Conservation (phyloP, 2,888 invertebrate genomes). For the Limenitis camilla region DNA sequence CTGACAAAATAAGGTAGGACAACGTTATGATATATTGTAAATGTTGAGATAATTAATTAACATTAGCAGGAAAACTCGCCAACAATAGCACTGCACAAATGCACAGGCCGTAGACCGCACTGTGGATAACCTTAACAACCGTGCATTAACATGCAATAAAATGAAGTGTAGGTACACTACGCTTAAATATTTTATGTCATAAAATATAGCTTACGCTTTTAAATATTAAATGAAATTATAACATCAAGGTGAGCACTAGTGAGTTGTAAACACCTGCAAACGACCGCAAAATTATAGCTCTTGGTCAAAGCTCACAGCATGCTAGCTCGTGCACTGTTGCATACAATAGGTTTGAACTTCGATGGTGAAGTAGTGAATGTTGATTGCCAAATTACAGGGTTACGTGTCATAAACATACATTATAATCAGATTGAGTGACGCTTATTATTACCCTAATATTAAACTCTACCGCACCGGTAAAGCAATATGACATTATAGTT, state of each 20-base stretch:
- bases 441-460: slow-evolving; percentile 7
- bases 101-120: neutral
- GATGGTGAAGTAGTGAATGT: slow-evolving; percentile 41
- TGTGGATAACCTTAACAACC: slow-evolving; percentile 18
- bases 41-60: too few relatives aligned
- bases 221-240: slow-evolving; percentile 32
- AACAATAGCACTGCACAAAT: neutral
- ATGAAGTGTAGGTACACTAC: neutral
- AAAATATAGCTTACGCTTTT: slow-evolving; percentile 6
- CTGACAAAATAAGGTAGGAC: too few relatives aligned
- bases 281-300: slow-evolving; percentile 66
- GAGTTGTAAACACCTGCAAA: slow-evolving; percentile 50
- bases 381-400: slow-evolving; percentile 70
- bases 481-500: neutral
- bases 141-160: slow-evolving; percentile 23
- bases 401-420: slow-evolving; percentile 57
- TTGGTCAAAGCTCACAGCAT: slow-evolving; percentile 41
- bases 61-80: slow-evolving; percentile 41
- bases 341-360: slow-evolving; percentile 46
- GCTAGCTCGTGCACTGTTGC: slow-evolving; percentile 33
- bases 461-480: slow-evolving; percentile 10
- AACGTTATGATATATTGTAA: too few relatives aligned
- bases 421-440: slow-evolving; percentile 24
- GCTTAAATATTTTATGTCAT: neutral
- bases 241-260: slow-evolving; percentile 41